Evolutionary conservation across 2,113 vertebrate species (phyloP).

Genomic region (Bombycilla garrulus): DNA sequence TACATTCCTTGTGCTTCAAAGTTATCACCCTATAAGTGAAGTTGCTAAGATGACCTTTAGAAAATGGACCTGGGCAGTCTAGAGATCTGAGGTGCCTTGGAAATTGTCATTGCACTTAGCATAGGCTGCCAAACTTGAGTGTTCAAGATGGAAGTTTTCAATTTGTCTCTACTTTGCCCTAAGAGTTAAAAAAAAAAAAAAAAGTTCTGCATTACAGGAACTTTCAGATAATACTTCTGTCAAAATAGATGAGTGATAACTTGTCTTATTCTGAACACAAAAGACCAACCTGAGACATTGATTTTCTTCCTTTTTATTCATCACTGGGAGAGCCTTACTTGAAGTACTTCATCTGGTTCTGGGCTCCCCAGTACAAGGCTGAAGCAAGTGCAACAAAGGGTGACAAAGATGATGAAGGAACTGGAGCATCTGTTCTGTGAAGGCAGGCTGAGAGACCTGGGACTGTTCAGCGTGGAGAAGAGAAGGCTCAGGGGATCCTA

Average conservation of each 20-base stretch:
- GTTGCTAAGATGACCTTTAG: neutral
- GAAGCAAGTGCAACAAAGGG: neutral
- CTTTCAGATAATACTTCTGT: neutral
- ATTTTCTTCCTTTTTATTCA: neutral
- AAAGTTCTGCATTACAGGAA: neutral
- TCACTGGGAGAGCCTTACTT: neutral
- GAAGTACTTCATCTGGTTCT: neutral
- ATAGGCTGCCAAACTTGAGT: neutral
- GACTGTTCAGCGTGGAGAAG: neutral
- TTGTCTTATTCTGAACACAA: neutral
- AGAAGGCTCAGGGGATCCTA: neutral
- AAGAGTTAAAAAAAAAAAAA: neutral
- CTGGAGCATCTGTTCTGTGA: neutral
- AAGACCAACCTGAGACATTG: neutral
- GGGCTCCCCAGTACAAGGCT: neutral
- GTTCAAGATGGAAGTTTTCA: neutral
- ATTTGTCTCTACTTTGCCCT: neutral
- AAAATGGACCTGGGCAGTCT: neutral
- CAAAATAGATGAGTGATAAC: neutral
- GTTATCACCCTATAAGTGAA: neutral
- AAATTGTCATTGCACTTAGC: neutral
- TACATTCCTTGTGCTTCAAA: neutral
- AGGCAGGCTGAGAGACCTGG: neutral
- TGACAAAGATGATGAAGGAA: neutral
- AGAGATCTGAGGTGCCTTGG: neutral